phyloP scores from a whole-genome alignment of 2,113 vertebrate species.

The Rhinichthys klamathensis region DNA sequence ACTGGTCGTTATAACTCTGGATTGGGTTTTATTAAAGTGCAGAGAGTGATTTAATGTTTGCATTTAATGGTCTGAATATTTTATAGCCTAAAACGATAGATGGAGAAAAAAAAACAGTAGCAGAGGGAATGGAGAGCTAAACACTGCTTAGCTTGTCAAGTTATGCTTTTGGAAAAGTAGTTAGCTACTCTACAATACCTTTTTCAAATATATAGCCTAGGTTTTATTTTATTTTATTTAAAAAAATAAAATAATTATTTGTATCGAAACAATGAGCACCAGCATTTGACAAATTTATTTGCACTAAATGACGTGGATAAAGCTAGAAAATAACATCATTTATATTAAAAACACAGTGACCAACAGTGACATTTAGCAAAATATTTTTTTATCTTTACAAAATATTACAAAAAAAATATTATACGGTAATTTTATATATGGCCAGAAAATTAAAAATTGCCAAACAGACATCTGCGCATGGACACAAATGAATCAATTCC shows the following conservation, averaged over 20 bases:
- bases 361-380: not conserved
- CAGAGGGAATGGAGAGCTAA: not conserved
- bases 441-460: not conserved
- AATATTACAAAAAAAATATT: not conserved
- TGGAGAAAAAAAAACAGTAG: not conserved
- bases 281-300: not conserved
- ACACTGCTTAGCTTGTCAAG: not conserved
- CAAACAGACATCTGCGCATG: not conserved
- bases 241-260: too few species aligned
- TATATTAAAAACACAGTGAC: not conserved
- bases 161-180: not conserved
- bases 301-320: not conserved
- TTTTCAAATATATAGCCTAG: not conserved
- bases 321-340: not conserved
- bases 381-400: not conserved
- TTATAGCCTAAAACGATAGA: not conserved
- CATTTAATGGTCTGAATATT: constrained; percentile 11
- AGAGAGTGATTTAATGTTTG: constrained; percentile 23
- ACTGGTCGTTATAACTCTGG: not conserved
- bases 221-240: not conserved
- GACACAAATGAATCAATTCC: not conserved
- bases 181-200: not conserved
- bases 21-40: constrained; percentile 29
- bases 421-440: not conserved
- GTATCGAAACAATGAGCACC: too few species aligned